phyloP scores from a whole-genome alignment of 2,888 invertebrate species.

The Operophtera brumata region DNA sequence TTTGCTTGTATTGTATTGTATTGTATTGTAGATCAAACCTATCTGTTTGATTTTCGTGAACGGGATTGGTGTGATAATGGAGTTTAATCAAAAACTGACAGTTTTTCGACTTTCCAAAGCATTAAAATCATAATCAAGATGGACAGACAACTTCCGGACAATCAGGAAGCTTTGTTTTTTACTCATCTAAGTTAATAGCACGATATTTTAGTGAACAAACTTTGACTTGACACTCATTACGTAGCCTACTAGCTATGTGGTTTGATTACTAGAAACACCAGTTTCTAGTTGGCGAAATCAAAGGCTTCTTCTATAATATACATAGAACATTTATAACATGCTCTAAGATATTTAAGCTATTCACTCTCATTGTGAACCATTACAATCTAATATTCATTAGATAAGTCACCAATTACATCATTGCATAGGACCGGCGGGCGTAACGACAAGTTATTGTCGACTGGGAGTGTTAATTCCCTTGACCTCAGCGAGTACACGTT shows the following conservation, averaged over 20 bases:
- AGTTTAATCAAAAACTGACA: background rate
- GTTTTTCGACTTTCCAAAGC: background rate
- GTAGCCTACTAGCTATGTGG: slow-evolving; percentile 21
- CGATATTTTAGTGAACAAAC: slow-evolving; percentile 14
- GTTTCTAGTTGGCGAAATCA: slow-evolving; percentile 17
- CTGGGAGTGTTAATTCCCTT: slow-evolving; percentile 51
- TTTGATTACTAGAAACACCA: slow-evolving; percentile 26
- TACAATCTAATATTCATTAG: slow-evolving; percentile 20
- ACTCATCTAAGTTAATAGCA: slow-evolving; percentile 21
- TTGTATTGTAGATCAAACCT: too few species aligned
- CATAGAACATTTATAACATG: too few species aligned
- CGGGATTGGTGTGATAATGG: too few species aligned
- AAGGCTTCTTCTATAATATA: slow-evolving; percentile 14
- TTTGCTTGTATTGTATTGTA: background rate
- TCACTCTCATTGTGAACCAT: slow-evolving; percentile 24
- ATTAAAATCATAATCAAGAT: slow-evolving; percentile 4
- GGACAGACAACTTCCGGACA: slow-evolving; percentile 14
- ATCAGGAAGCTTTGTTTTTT: slow-evolving; percentile 22
- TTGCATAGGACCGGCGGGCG: slow-evolving; percentile 10
- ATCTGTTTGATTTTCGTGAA: too few species aligned
- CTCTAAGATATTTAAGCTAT: too few species aligned
- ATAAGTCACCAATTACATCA: slow-evolving; percentile 15
- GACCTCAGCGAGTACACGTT: slow-evolving; percentile 52
- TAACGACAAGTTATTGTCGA: slow-evolving; percentile 24
- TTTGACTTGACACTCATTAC: slow-evolving; percentile 22